Conservation (phyloP, 2,888 invertebrate genomes). For the Bugulina stolonifera region DNA sequence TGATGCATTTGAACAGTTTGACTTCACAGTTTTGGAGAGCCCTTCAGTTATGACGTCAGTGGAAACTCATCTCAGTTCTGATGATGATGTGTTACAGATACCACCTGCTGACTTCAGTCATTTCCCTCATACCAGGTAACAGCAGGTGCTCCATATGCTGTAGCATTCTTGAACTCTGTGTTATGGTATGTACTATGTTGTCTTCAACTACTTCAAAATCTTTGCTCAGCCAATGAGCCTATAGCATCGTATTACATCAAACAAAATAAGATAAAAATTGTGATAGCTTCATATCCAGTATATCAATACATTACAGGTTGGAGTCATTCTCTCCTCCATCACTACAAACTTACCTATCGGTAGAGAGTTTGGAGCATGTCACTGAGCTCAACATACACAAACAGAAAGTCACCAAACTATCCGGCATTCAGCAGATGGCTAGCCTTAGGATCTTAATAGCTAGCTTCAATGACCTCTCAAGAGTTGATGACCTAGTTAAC, state of each 20-base stretch:
- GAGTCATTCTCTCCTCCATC: background rate
- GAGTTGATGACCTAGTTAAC: constrained; percentile 45
- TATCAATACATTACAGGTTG: background rate
- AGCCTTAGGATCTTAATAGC: constrained; percentile 42
- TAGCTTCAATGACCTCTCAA: constrained; percentile 49
- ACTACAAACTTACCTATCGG: background rate
- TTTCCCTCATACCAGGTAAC: too few species aligned
- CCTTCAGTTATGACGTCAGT: background rate
- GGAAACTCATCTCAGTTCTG: constrained; percentile 32
- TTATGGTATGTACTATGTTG: too few species aligned
- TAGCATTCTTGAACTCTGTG: too few species aligned
- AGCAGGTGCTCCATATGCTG: too few species aligned
- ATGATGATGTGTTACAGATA: constrained; percentile 43
- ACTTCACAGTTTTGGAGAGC: constrained; percentile 5
- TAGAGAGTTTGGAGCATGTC: constrained; percentile 24
- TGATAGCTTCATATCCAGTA: too few species aligned
- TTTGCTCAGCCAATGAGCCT: too few species aligned
- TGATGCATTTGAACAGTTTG: constrained; percentile 14
- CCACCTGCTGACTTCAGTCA: constrained; percentile 34
- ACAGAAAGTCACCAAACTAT: constrained; percentile 39
- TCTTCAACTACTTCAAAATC: too few species aligned
- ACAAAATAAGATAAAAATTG: too few species aligned
- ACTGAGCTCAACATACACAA: constrained; percentile 47
- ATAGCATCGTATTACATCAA: too few species aligned
- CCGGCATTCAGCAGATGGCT: constrained; percentile 35